Evolutionary conservation across 2,888 invertebrate genomes (phyloP).

Genomic region (Drosophila glabriapex): DNA sequence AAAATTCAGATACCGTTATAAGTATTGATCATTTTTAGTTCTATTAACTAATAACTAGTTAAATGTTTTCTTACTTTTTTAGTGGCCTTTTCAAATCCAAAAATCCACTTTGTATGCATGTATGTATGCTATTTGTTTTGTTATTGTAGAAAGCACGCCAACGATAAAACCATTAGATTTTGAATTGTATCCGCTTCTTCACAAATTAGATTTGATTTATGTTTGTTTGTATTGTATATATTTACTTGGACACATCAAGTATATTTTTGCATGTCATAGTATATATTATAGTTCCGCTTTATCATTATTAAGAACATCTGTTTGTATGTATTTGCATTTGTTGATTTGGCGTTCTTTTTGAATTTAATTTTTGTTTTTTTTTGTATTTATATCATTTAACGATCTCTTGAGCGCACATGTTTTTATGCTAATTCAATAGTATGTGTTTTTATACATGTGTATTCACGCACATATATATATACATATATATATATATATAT

Average conservation of each 20-base stretch:
- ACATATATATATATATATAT: slow-evolving; percentile 19
- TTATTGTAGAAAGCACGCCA: slow-evolving; percentile 7
- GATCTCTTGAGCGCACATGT: slow-evolving; percentile 44
- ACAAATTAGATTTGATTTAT: slow-evolving; percentile 21
- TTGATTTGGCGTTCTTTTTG: slow-evolving; percentile 13
- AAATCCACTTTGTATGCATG: slow-evolving; percentile 48
- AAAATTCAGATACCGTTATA: background rate
- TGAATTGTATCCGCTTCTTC: slow-evolving; percentile 32
- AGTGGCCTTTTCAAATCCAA: slow-evolving; percentile 35
- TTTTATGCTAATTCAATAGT: slow-evolving; percentile 27
- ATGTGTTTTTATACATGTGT: background rate
- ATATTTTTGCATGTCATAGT: slow-evolving; percentile 8
- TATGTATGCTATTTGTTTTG: slow-evolving; percentile 44
- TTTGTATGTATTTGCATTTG: slow-evolving; percentile 18
- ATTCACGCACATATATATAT: slow-evolving; percentile 1
- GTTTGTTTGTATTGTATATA: slow-evolving; percentile 1
- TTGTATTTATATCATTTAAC: slow-evolving; percentile 25
- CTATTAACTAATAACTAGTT: background rate
- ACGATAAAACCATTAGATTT: slow-evolving; percentile 40
- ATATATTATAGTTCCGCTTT: slow-evolving; percentile 32
- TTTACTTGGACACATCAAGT: slow-evolving; percentile 3
- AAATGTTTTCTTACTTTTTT: slow-evolving; percentile 38
- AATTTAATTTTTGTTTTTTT: slow-evolving; percentile 2
- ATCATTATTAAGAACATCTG: slow-evolving; percentile 31
- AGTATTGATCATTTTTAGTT: background rate